A percentile compares a stretch with the other conserved stretches of the same genome.
phyloP scores from a whole-genome alignment of 2,797 vertebrate genomes.

The Leuciscus waleckii region DNA sequence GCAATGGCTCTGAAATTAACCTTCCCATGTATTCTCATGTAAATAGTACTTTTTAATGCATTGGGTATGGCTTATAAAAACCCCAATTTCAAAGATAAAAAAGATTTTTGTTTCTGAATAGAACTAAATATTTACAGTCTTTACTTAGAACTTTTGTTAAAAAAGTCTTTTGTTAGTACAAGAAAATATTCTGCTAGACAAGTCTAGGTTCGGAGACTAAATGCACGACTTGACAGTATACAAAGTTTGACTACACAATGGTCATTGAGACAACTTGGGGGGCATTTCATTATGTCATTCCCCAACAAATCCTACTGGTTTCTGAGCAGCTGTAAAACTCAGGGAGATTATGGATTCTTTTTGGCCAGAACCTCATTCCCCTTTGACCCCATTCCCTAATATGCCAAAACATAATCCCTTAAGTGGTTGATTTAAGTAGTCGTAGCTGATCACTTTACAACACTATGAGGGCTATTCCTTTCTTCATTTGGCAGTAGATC shows the following conservation, averaged over 20 bases:
- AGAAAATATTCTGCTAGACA: neutral
- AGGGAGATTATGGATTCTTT: neutral
- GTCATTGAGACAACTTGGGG: neutral
- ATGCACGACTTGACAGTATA: neutral
- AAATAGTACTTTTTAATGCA: slow-evolving; percentile 25
- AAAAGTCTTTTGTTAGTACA: neutral
- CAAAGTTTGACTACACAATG: slow-evolving; percentile 2
- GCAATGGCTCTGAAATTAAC: slow-evolving; percentile 14
- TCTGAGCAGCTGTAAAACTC: slow-evolving; percentile 7
- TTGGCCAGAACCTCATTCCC: neutral
- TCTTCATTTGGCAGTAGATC: slow-evolving; percentile 14
- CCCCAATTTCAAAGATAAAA: neutral
- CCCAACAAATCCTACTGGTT: neutral
- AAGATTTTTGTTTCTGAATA: neutral
- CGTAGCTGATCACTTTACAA: neutral
- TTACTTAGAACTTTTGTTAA: neutral
- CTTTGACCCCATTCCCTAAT: slow-evolving; percentile 17
- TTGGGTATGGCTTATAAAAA: neutral
- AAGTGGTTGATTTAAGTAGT: slow-evolving; percentile 21
- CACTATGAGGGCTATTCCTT: neutral
- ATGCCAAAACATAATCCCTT: slow-evolving; percentile 23
- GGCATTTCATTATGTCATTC: neutral
- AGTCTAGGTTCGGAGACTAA: neutral
- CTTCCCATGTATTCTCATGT: slow-evolving; percentile 8
- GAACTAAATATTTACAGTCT: slow-evolving; percentile 20